Conservation (phyloP, 2,888 invertebrate genomes). For the Dynastes tityus region DNA sequence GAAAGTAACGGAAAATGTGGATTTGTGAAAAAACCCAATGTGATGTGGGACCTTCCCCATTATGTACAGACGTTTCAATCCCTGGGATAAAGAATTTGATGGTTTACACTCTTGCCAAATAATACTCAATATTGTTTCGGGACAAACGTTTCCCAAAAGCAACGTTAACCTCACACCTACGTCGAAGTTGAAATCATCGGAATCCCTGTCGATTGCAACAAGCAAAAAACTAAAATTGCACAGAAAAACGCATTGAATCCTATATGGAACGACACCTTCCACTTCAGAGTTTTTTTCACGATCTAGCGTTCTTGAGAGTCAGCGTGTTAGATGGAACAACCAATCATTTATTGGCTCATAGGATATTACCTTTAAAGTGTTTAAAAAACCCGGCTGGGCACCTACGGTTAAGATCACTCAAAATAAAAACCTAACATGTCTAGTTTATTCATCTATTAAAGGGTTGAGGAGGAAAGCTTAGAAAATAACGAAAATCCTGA, state of each 20-base stretch:
- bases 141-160: conserved; percentile 89
- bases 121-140: conserved; percentile 87
- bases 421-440: conserved; percentile 89
- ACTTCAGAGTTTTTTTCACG: conserved; percentile 88
- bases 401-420: conserved; percentile 85
- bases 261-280: conserved; percentile 92
- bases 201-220: conserved; percentile 90
- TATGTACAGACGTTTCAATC: conserved; percentile 89
- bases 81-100: conserved; percentile 94
- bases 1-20: conserved; percentile 92
- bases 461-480: conserved; percentile 86
- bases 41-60: conserved; percentile 91
- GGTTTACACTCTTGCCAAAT: conserved; percentile 88
- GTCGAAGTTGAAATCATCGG: conserved; percentile 94
- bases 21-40: conserved; percentile 89
- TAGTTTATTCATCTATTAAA: conserved; percentile 90
- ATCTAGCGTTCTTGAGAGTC: conserved; percentile 91
- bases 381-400: conserved; percentile 92
- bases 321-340: conserved; percentile 89
- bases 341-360: conserved; percentile 89
- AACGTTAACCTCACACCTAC: conserved; percentile 85
- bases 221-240: conserved; percentile 88
- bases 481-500: conserved; percentile 70
- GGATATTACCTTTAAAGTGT: conserved; percentile 89
- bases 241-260: conserved; percentile 92